Conservation (phyloP, 2,113 vertebrate genomes). For the Silurus meridionalis region DNA sequence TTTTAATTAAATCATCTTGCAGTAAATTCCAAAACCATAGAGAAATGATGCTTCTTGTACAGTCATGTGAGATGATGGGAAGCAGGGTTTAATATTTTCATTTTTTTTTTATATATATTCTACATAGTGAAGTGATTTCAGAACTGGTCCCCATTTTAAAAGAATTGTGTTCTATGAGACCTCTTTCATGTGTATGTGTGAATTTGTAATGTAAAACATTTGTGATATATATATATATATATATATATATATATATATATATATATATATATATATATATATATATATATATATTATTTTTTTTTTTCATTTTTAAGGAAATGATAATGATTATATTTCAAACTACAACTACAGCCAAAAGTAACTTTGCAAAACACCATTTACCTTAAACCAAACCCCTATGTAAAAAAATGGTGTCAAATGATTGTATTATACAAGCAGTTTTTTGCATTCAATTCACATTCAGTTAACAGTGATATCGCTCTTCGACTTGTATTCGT, state of each 20-base stretch:
- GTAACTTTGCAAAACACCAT: neutral
- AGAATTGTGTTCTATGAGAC: neutral
- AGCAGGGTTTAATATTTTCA: neutral
- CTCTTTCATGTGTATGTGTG: neutral
- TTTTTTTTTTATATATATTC: neutral
- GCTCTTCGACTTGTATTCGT: neutral
- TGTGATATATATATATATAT: neutral
- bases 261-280: neutral
- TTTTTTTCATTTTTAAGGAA: neutral
- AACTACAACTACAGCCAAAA: neutral
- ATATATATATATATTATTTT: neutral
- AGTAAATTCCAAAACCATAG: conserved; percentile 17
- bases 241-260: neutral
- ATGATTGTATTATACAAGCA: neutral
- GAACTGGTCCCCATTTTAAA: neutral
- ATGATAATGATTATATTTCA: neutral
- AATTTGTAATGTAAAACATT: neutral
- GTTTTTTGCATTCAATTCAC: neutral
- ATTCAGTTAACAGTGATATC: neutral
- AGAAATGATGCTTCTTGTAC: conserved; percentile 3
- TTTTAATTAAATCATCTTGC: conserved; percentile 24
- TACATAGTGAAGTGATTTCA: neutral
- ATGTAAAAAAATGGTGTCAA: neutral
- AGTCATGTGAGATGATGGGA: neutral
- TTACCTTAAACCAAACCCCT: neutral